Evolutionary conservation across 2,113 vertebrate species (phyloP).

Genomic region (Myrmecophaga tridactyla): DNA sequence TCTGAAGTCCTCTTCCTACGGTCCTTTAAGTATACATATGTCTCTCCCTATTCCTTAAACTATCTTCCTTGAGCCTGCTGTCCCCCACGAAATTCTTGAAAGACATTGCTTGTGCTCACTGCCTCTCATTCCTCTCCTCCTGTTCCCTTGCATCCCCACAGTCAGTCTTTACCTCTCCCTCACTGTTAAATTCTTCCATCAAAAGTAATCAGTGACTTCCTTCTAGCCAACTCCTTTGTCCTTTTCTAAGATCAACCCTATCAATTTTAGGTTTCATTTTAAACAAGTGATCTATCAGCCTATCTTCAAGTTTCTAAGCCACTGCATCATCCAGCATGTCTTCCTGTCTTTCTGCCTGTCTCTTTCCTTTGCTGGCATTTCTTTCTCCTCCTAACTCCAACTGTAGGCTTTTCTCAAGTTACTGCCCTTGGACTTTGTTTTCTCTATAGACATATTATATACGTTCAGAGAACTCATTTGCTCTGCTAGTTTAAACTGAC

Average conservation of each 20-base stretch:
- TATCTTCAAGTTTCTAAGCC: background rate
- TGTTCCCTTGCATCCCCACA: background rate
- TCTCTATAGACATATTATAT: background rate
- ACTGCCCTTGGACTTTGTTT: background rate
- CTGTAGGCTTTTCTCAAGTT: background rate
- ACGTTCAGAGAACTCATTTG: background rate
- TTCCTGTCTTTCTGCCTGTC: background rate
- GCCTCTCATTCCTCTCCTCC: background rate
- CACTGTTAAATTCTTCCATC: background rate
- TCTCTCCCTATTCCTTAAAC: background rate
- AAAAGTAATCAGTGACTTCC: background rate
- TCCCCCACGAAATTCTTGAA: background rate
- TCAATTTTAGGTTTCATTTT: background rate
- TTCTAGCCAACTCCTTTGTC: background rate
- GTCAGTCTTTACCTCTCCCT: background rate
- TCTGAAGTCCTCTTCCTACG: background rate
- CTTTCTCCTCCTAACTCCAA: background rate
- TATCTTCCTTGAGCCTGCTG: background rate
- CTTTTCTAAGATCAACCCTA: background rate
- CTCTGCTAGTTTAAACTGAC: background rate
- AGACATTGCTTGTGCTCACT: background rate
- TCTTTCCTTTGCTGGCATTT: background rate
- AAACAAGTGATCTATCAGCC: background rate
- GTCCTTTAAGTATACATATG: background rate
- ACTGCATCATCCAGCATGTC: background rate